Base-by-base conservation (phyloP, 2,888 invertebrate species). In the Volucella zonaria region DNA sequence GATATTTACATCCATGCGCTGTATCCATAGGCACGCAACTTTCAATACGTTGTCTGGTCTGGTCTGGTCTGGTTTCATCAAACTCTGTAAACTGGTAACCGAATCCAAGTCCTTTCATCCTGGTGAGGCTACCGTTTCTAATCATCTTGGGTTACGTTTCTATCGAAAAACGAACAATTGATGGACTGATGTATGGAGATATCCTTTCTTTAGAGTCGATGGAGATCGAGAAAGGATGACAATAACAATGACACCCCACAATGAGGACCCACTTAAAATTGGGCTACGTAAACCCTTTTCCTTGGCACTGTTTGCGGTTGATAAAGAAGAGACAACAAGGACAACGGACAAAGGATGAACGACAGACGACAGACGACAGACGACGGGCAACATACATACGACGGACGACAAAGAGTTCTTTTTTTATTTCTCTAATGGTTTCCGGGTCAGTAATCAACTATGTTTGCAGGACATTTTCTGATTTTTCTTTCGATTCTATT, bases 1-100 rank as follows among this genome's bases (percentile, higher is more conserved):
- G 75, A 64, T 58, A 70, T 76, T 81, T 81, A 76, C 81, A 81
- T 81, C 75, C 64, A 59, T 81, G 81, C 68, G 75, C 58, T 64
- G 18, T 70, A 68, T 62, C 73, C 49, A 18, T 61, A 45, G 38
- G 54, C 64, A 59, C 47, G 56, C 9, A 62, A 70, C 31, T 31
- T 6, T 31, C 31, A 6, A 31, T 31, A 31, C 31, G 1, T 31
- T 45, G 51, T 40, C n/a, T n/a, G n/a, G n/a, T n/a, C n/a, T n/a
- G n/a, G n/a, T n/a, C n/a, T n/a, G n/a, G 51, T 4, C 11, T 8
- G 9, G 52, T 10, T 3, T 15, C 23, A 43, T 51, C n/a, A 62
- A 62, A 67, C 56, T 67, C 79, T 68, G 45, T 47, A 67, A 62
- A 80, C 42, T 68, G 67, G 74, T 68, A 80, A 74, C 74, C 61